These are phyloP conservation scores for Spodoptera littoralis DNA, from an alignment of 2,888 invertebrate species.

Conservation along the genomic window DNA sequence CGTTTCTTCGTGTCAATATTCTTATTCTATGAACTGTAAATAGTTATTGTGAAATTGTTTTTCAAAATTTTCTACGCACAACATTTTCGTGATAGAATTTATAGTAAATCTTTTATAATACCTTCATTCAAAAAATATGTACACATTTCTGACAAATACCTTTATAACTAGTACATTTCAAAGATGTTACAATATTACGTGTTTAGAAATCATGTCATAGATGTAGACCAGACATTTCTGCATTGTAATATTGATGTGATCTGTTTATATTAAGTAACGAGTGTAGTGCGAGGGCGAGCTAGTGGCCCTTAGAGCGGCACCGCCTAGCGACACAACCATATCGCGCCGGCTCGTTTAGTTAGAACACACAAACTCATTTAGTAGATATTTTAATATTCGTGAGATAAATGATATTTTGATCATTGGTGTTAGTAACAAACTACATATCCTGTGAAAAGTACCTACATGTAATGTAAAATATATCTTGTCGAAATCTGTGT, in stretches of 20 bases:
- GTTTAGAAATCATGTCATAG: conserved; percentile 50
- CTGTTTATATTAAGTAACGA: conserved; percentile 28
- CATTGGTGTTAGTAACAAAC: conserved; percentile 79
- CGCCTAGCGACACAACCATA: neutral
- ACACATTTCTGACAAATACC: conserved; percentile 64
- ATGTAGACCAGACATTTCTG: conserved; percentile 40
- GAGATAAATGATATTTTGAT: conserved; percentile 69
- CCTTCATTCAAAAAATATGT: conserved; percentile 63
- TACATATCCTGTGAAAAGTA: conserved; percentile 77
- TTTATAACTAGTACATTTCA: conserved; percentile 44
- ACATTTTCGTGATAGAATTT: conserved; percentile 81
- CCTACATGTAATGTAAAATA: conserved; percentile 59
- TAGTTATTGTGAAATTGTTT: conserved; percentile 68
- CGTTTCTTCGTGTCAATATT: conserved; percentile 66
- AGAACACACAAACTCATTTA: conserved; percentile 55
- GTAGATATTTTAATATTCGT: conserved; percentile 64
- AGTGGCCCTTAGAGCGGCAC: conserved; percentile 6
- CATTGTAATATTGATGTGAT: conserved; percentile 39
- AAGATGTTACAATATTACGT: conserved; percentile 29
- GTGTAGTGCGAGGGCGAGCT: conserved; percentile 1
- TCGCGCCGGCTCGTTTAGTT: conserved; percentile 53
- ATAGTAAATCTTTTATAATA: conserved; percentile 68
- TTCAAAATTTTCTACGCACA: conserved; percentile 85
- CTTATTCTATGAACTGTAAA: conserved; percentile 75
- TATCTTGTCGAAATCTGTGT: conserved; percentile 80